Base-by-base conservation (phyloP, 2,113 vertebrate genomes). In the Cygnus buccinator region DNA sequence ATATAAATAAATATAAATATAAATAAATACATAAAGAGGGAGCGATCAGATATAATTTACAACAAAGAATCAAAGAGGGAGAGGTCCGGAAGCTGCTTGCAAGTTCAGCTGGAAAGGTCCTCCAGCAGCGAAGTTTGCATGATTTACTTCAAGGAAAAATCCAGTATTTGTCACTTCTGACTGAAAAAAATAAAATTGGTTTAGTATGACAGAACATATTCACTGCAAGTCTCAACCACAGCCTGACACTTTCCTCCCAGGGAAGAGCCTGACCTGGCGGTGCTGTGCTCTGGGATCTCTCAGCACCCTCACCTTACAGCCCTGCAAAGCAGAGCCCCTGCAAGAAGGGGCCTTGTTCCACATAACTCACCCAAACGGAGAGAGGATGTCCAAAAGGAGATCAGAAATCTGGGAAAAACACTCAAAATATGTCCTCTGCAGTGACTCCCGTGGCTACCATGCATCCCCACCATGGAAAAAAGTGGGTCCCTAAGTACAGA, bases 41-140 rank as follows among this genome's bases (percentile, higher is more conserved):
- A 6, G 18, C 58, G 33, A 78, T 55, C 26, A 31, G 10, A 18
- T 44, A 59, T 28, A 19, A 81, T 76, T 68, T 68, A 62, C 35
- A 89, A 74, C 0, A 1, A 16, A 50, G 43, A 46, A 82, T 20
- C 2, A 0, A 65, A 59, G 20, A 3, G 1, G 16, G 87, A 63
- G n/a, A 31, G n/a, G 22, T 59, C 78, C 39, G 39, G 61, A 86
- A 91, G 57, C 55, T 74, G 67, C 26, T 12, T 48, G 31, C 44
- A 54, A 54, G n/a, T 43, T 74, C 22, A 66, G 35, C 52, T 72
- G 48, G 63, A 33, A 72, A 33, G 35, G 61, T 12, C 25, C 28
- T 62, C 57, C n/a, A 31, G 43, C 52, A 61, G 59, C 0, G 1
- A 75, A 80, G 0, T 48, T 46, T 63, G 29, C 48, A 22, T 33